These are phyloP conservation scores for Acrocyrtus sp. DNA, from an alignment of 2,888 invertebrate species.

Conservation along the genomic window DNA sequence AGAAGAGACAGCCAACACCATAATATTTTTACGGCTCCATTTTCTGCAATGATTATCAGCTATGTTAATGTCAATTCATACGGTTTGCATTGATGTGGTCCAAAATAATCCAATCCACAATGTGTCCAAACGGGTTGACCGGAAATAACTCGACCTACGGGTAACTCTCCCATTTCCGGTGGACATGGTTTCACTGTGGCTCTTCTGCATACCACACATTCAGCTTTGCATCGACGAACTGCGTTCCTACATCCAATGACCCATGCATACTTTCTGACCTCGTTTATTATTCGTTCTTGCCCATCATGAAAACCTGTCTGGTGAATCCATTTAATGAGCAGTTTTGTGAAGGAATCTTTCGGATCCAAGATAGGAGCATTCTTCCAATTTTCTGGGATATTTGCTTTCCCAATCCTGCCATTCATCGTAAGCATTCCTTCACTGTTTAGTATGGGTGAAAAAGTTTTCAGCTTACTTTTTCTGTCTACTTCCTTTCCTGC, in stretches of 20 bases:
- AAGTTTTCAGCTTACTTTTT: not conserved
- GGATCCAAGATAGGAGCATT: constrained; percentile 5
- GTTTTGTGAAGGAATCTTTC: not conserved
- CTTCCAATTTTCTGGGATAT: not conserved
- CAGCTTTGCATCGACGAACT: not conserved
- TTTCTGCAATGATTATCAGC: too few species aligned
- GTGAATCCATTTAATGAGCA: constrained; percentile 3
- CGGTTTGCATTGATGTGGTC: too few species aligned
- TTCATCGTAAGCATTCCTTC: not conserved
- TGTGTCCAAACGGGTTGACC: not conserved
- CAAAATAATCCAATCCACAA: not conserved
- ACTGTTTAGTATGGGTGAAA: constrained; percentile 5
- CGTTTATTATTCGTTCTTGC: not conserved
- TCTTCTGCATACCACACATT: not conserved
- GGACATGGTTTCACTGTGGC: not conserved
- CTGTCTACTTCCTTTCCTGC: not conserved
- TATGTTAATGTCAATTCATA: too few species aligned
- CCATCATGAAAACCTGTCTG: constrained; percentile 1
- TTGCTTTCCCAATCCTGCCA: constrained; percentile 3
- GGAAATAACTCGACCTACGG: not conserved
- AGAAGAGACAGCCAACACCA: too few species aligned
- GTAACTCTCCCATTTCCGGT: constrained; percentile 24
- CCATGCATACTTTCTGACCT: not conserved
- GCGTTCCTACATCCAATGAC: constrained; percentile 7
- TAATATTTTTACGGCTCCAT: too few species aligned